Evolutionary conservation across 2,888 invertebrate species (phyloP).

Genomic region (Yponomeuta evonymella): DNA sequence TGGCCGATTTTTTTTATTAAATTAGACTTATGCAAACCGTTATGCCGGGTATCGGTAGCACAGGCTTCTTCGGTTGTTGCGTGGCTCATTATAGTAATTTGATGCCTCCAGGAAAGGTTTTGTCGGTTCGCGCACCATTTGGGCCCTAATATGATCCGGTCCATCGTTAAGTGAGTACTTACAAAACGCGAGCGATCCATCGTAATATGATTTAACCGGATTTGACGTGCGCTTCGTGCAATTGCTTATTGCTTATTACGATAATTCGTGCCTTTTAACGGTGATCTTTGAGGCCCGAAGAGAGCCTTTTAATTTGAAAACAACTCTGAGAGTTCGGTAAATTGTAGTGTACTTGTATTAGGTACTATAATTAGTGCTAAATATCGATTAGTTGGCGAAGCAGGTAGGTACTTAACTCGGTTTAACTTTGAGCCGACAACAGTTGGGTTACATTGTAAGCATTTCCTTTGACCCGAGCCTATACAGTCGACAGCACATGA

Average conservation of each 20-base stretch:
- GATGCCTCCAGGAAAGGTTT: conserved; percentile 59
- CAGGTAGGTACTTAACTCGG: too few relatives aligned
- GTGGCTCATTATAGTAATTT: conserved; percentile 71
- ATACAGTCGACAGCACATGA: too few relatives aligned
- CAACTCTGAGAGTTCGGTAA: conserved; percentile 46
- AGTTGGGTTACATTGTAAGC: too few relatives aligned
- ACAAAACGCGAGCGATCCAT: conserved; percentile 51
- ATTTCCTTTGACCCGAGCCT: too few relatives aligned
- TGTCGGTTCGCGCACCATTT: conserved; percentile 52
- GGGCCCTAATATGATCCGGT: conserved; percentile 57
- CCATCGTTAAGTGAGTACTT: conserved; percentile 37
- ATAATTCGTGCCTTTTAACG: conserved; percentile 54
- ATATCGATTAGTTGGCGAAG: too few relatives aligned
- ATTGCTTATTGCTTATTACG: conserved; percentile 67
- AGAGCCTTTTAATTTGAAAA: conserved; percentile 34
- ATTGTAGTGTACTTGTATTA: conserved; percentile 34
- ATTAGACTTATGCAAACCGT: conserved; percentile 67
- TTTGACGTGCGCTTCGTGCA: conserved; percentile 67
- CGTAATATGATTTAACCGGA: conserved; percentile 49
- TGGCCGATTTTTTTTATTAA: conserved; percentile 41
- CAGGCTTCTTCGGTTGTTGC: conserved; percentile 43
- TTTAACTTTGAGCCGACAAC: too few relatives aligned
- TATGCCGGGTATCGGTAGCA: conserved; percentile 63
- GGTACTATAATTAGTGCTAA: too few relatives aligned
- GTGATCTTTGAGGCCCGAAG: conserved; percentile 38